Conservation (phyloP, 1,140 invertebrate genomes). For the Tetramorium simillimum region DNA sequence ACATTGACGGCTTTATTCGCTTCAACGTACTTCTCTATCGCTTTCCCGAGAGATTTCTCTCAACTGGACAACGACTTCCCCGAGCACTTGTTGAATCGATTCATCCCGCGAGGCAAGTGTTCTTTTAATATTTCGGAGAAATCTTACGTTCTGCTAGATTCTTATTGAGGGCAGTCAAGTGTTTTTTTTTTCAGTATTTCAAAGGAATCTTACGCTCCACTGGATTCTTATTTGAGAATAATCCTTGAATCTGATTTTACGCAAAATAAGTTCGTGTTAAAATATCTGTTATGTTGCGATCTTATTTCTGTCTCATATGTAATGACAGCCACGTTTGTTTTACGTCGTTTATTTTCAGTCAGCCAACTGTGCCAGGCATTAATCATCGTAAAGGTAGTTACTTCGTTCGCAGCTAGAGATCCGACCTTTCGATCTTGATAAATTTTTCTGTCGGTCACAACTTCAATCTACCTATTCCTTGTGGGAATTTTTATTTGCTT, state of each 20-base stretch:
- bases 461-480: neutral
- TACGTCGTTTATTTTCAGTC: neutral
- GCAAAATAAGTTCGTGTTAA: neutral
- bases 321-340: neutral
- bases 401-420: neutral
- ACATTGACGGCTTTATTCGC: neutral
- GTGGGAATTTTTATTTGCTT: neutral
- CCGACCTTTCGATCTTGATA: neutral
- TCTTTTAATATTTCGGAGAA: neutral
- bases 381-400: constrained; percentile 23
- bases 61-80: neutral
- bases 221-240: neutral
- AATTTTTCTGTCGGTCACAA: neutral
- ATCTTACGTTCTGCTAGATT: neutral
- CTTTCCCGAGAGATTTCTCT: neutral
- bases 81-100: constrained; percentile 32
- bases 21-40: neutral
- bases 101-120: neutral
- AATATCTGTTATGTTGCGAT: neutral
- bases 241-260: neutral
- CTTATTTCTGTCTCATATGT: neutral
- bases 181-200: neutral
- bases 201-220: neutral
- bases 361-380: neutral
- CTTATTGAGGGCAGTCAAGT: neutral